These are phyloP conservation scores for Antitype chi DNA, from an alignment of 2,888 invertebrate genomes.

Conservation along the genomic window DNA sequence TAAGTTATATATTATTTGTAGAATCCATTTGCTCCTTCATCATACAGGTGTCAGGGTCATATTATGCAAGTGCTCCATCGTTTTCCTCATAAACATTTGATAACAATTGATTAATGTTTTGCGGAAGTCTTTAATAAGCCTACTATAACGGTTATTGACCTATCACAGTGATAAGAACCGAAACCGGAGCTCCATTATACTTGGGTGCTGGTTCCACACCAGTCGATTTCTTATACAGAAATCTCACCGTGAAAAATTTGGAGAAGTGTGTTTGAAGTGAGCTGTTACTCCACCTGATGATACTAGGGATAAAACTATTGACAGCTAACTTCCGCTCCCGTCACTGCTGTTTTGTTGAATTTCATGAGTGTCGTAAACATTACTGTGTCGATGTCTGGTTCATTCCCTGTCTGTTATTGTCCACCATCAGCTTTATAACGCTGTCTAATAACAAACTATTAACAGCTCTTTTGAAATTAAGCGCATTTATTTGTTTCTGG, in stretches of 20 bases:
- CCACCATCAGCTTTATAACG: not conserved
- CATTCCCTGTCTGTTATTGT: not conserved
- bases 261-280: not conserved
- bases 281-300: not conserved
- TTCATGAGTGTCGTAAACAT: not conserved
- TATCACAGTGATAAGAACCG: slow-evolving; percentile 5
- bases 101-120: slow-evolving; percentile 4
- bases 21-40: not conserved
- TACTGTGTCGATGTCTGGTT: not conserved
- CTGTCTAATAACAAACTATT: not conserved
- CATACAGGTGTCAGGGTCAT: not conserved
- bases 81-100: slow-evolving; percentile 23
- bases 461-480: not conserved
- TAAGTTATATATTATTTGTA: not conserved
- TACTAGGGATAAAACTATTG: not conserved
- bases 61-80: not conserved
- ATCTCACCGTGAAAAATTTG: no score
- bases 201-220: not conserved
- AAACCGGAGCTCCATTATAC: not conserved
- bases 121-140: not conserved
- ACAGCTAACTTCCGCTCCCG: not conserved
- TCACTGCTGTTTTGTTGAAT: not conserved
- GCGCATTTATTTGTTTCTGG: not conserved
- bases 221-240: no score
- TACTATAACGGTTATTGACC: slow-evolving; percentile 11